Percentiles rank a stretch among this genome's conserved stretches.
These are phyloP conservation scores for Cyrtodaria siliqua DNA, from an alignment of 2,888 invertebrate genomes.

Conservation along the genomic window DNA sequence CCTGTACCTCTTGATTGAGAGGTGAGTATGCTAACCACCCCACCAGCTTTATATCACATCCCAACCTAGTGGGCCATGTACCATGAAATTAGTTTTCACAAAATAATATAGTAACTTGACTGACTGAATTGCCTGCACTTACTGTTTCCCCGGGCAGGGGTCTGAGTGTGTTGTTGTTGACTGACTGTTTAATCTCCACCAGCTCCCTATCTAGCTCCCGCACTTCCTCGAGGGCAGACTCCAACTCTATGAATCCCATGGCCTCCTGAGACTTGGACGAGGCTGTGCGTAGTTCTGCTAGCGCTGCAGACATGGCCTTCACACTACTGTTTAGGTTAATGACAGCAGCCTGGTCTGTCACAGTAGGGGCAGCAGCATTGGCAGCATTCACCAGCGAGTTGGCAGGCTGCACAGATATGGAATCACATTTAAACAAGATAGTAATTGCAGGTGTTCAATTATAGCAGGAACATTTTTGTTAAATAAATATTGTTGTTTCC, in stretches of 20 bases:
- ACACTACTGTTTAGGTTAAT: conserved; percentile 91
- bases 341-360: conserved; percentile 92
- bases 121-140: too few relatives aligned
- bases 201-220: conserved; percentile 93
- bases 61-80: too few relatives aligned
- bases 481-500: too few relatives aligned
- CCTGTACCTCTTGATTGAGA: too few relatives aligned
- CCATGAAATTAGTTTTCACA: too few relatives aligned
- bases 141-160: conserved; percentile 95
- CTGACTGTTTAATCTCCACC: conserved; percentile 92
- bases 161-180: conserved; percentile 90
- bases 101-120: too few relatives aligned
- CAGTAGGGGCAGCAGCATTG: conserved; percentile 93
- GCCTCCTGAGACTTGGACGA: conserved; percentile 86
- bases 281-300: conserved; percentile 90
- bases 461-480: too few relatives aligned
- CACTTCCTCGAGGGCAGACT: conserved; percentile 93
- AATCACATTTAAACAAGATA: too few relatives aligned
- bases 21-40: too few relatives aligned
- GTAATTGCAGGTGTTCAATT: too few relatives aligned
- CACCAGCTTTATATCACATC: too few relatives aligned
- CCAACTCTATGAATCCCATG: conserved; percentile 90
- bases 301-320: conserved; percentile 88
- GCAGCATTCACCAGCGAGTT: conserved; percentile 91
- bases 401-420: conserved; percentile 81